These are phyloP conservation scores for Sclerurus mexicanus DNA, from an alignment of 2,113 vertebrate species.

Conservation along the genomic window DNA sequence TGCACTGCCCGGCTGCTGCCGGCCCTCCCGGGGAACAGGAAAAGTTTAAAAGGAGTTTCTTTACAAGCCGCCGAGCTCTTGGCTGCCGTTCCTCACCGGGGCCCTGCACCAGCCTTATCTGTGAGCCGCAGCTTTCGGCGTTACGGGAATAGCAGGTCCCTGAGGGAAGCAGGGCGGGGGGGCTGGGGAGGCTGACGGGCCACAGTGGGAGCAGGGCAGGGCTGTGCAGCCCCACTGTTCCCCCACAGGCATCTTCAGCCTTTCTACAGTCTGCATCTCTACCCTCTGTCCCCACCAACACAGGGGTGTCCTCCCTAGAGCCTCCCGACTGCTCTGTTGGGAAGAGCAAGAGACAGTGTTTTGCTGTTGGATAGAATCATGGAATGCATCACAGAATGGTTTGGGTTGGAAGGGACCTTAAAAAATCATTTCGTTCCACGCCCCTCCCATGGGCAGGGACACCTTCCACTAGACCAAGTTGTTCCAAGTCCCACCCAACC, in stretches of 20 bases:
- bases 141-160: slow-evolving; percentile 56
- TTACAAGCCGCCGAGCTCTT: not conserved
- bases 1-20: accelerated
- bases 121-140: not conserved
- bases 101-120: slow-evolving; percentile 37
- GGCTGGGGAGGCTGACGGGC: not conserved
- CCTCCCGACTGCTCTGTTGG: not conserved
- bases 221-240: not conserved
- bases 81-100: not conserved
- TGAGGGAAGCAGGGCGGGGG: not conserved
- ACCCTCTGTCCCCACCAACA: not conserved
- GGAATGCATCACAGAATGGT: not conserved
- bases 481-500: not conserved
- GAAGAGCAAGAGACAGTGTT: not conserved
- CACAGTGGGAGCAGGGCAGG: accelerated
- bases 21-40: slow-evolving; percentile 15
- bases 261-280: not conserved
- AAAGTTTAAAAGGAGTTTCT: slow-evolving; percentile 40
- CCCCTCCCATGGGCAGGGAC: not conserved
- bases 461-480: not conserved
- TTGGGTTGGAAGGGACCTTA: not conserved
- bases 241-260: not conserved
- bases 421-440: not conserved
- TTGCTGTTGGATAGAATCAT: not conserved
- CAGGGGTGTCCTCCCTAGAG: not conserved